These are phyloP conservation scores for Microctenopoma steveboyesi DNA, from an alignment of 2,797 vertebrate species.

Conservation along the genomic window DNA sequence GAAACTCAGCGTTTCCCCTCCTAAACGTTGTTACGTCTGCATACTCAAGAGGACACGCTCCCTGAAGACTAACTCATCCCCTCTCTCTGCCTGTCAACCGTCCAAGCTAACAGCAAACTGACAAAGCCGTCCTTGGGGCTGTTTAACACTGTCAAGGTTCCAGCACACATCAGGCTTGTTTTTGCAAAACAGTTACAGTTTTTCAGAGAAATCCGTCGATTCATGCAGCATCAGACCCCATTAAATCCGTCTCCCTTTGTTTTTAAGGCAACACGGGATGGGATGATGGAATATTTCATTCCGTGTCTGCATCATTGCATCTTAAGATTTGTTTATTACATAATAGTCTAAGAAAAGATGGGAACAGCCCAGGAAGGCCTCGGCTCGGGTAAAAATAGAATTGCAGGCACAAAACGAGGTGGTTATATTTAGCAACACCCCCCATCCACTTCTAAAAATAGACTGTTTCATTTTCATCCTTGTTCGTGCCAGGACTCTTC, in stretches of 20 bases:
- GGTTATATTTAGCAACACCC: constrained; percentile 67
- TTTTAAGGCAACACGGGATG: neutral
- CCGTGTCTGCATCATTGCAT: constrained; percentile 30
- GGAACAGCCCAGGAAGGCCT: constrained; percentile 52
- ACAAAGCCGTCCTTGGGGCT: constrained; percentile 50
- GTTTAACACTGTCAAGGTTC: constrained; percentile 40
- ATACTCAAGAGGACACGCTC: constrained; percentile 52
- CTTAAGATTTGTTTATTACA: constrained; percentile 54
- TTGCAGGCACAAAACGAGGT: constrained; percentile 50
- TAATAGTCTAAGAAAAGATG: constrained; percentile 70
- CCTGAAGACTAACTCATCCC: constrained; percentile 58
- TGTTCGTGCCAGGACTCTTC: constrained; percentile 42
- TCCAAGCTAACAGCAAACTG: constrained; percentile 29
- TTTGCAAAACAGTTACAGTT: constrained; percentile 3
- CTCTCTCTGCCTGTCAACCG: constrained; percentile 35
- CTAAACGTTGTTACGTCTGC: constrained; percentile 38
- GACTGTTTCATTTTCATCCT: constrained; percentile 51
- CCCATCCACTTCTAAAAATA: constrained; percentile 63
- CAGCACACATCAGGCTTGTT: constrained; percentile 16
- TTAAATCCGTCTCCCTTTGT: neutral
- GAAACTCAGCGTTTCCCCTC: constrained; percentile 20
- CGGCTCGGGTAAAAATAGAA: constrained; percentile 67
- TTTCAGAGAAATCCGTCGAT: constrained; percentile 28
- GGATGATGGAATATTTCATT: constrained; percentile 34
- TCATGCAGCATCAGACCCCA: constrained; percentile 1